Conservation (phyloP, 2,888 invertebrate genomes). For the Machimus atricapillus region DNA sequence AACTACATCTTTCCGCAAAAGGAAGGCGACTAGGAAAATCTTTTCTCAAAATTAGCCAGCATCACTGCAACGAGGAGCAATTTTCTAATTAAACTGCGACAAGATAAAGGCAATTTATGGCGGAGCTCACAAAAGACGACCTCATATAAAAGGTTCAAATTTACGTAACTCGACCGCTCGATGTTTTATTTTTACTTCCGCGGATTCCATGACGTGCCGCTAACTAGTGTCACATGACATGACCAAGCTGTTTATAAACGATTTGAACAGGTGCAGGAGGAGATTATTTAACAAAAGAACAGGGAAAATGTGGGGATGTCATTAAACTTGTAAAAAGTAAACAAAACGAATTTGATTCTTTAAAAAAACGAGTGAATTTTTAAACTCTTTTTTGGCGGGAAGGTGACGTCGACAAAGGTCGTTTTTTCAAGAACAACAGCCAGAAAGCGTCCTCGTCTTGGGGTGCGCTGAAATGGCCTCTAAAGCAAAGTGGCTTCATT, state of each 20-base stretch:
- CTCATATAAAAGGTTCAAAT: neutral
- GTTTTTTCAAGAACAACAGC: neutral
- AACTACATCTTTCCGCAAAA: neutral
- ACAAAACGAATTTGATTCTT: neutral
- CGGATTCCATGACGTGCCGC: neutral
- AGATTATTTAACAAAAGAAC: neutral
- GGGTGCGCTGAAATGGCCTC: neutral
- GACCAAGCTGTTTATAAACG: neutral
- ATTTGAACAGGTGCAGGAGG: conserved; percentile 6
- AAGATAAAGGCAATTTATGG: neutral
- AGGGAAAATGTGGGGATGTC: neutral
- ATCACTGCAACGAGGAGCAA: neutral
- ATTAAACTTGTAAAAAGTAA: neutral
- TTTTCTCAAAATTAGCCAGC: neutral
- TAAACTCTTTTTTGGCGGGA: neutral
- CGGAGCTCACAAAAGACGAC: neutral
- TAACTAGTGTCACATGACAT: neutral
- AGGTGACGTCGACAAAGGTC: neutral
- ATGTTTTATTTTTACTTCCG: neutral
- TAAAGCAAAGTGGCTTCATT: neutral
- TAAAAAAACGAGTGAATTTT: neutral
- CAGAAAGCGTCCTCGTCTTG: neutral
- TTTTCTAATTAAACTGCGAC: neutral
- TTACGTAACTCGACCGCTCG: neutral
- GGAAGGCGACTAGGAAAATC: neutral